Evolutionary conservation across 2,113 vertebrate genomes (phyloP).

Genomic region (Vireo altiloquus): DNA sequence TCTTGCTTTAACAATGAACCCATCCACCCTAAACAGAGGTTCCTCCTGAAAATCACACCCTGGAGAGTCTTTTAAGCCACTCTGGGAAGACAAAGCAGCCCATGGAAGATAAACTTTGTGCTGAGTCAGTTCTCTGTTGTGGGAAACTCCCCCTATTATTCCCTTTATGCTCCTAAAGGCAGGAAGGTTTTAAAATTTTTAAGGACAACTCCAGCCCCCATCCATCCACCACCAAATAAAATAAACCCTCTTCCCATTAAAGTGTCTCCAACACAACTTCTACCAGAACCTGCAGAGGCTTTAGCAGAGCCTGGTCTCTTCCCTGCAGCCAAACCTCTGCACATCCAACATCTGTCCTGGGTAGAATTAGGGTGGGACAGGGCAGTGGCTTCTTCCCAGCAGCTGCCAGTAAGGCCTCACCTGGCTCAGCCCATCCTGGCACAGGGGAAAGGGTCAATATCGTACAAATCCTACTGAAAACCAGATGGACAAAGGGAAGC

Average conservation of each 20-base stretch:
- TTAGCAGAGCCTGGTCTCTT: not conserved
- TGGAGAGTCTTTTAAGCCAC: not conserved
- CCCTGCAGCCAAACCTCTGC: not conserved
- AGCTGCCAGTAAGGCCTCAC: not conserved
- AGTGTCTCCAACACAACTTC: not conserved
- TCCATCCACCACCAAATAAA: not conserved
- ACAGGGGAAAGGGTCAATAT: not conserved
- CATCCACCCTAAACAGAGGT: not conserved
- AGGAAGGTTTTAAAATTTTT: not conserved
- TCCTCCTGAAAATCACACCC: not conserved
- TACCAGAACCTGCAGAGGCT: not conserved
- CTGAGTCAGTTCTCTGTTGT: not conserved
- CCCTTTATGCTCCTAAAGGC: not conserved
- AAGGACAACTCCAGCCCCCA: not conserved
- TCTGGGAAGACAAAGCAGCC: not conserved
- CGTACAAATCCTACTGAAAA: not conserved
- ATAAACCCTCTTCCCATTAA: not conserved
- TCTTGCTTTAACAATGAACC: not conserved
- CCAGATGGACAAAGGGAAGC: not conserved
- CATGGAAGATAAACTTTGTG: not conserved
- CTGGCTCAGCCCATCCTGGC: not conserved
- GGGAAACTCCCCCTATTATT: rapidly evolving
- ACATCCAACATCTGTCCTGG: not conserved
- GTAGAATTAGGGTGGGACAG: not conserved
- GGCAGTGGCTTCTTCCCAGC: not conserved